These are phyloP conservation scores for Pocillopora damicornis DNA, from an alignment of 64 coral and sea anemone species.

Conservation along the genomic window DNA sequence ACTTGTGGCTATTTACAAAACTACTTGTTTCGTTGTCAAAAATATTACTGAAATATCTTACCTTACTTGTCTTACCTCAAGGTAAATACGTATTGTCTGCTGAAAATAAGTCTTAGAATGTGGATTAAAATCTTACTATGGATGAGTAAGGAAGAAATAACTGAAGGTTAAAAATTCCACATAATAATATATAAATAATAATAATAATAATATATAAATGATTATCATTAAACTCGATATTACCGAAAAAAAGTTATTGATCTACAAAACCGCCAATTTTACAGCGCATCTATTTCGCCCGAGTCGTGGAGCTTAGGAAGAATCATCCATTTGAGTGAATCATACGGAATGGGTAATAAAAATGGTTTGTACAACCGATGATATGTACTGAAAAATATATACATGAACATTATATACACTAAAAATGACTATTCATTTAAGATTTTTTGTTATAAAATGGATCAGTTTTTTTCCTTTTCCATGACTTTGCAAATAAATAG, in stretches of 20 bases:
- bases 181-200: conserved; percentile 4
- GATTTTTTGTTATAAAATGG: no score
- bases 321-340: neutral
- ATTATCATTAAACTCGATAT: neutral
- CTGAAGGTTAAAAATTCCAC: neutral
- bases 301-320: neutral
- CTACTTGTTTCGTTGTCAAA: neutral
- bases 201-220: conserved; percentile 9
- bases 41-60: conserved; percentile 7
- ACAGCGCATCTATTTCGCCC: neutral
- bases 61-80: neutral
- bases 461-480: no score
- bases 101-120: conserved; percentile 12
- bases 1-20: neutral
- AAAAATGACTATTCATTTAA: no score
- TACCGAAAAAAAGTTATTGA: neutral
- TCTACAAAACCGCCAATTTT: conserved; percentile 35
- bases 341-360: neutral
- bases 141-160: conserved; percentile 17
- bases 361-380: conserved; percentile 7
- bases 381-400: conserved; percentile 2
- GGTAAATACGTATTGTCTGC: neutral
- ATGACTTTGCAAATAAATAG: no score
- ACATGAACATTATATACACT: neutral
- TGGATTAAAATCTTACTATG: neutral